A percentile compares a stretch with the other conserved stretches of the same genome.
Evolutionary conservation across 2,113 vertebrate genomes (phyloP).

Genomic region (Sprattus sprattus): DNA sequence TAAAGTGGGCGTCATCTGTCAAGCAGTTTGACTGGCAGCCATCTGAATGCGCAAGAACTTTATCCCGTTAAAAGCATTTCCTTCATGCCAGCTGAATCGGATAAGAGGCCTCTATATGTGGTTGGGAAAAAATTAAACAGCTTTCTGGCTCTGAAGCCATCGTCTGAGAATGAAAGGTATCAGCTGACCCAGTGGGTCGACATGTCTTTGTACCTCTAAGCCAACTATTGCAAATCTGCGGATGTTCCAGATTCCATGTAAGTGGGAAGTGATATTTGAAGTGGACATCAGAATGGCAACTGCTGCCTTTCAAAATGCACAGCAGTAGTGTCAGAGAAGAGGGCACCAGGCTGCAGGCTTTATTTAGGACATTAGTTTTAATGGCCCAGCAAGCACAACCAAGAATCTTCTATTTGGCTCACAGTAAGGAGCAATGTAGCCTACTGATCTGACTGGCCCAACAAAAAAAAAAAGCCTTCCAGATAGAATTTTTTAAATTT

Average conservation of each 20-base stretch:
- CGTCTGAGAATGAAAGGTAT: neutral
- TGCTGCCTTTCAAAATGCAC: slow-evolving; percentile 21
- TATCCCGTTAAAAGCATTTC: neutral
- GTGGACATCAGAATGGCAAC: slow-evolving; percentile 31
- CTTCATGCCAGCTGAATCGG: neutral
- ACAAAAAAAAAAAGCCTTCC: neutral
- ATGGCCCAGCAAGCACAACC: neutral
- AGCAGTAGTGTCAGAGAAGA: slow-evolving; percentile 19
- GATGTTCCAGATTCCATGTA: neutral
- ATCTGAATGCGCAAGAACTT: neutral
- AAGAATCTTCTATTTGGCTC: neutral
- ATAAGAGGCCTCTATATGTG: neutral
- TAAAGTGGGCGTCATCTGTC: neutral
- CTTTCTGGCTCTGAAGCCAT: neutral
- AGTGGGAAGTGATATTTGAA: slow-evolving; percentile 24
- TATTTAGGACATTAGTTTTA: neutral
- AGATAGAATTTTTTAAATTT: neutral
- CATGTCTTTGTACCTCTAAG: neutral
- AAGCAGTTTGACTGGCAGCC: neutral
- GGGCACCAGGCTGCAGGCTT: neutral
- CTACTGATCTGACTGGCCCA: neutral
- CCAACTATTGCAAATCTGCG: neutral
- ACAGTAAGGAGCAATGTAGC: neutral
- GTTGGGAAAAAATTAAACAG: neutral
- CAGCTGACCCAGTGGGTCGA: neutral